Percentiles rank a stretch among this genome's conserved stretches.
phyloP scores from a whole-genome alignment of 2,113 vertebrate species.

The Centrocercus urophasianus region DNA sequence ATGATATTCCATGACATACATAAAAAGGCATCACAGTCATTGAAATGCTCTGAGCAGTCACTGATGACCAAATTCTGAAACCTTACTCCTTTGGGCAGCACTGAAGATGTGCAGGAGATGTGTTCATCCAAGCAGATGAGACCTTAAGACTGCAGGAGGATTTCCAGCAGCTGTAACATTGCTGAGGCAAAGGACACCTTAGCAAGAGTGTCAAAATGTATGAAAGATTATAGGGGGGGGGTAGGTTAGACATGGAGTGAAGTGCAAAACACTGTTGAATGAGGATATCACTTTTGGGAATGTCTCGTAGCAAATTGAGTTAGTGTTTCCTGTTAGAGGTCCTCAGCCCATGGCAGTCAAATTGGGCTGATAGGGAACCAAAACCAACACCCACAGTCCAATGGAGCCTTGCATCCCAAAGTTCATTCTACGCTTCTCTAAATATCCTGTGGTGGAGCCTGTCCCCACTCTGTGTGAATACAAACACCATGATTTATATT shows the following conservation, averaged over 20 bases:
- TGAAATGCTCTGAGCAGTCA: neutral
- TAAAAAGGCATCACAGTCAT: neutral
- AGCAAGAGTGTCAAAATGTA: neutral
- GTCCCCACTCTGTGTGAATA: slow-evolving; percentile 28
- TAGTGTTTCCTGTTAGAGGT: neutral
- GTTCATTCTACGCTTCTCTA: slow-evolving; percentile 1
- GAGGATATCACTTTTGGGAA: neutral
- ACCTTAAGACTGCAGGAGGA: neutral
- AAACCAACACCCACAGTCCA: neutral
- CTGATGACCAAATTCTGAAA: neutral
- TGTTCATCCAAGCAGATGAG: neutral
- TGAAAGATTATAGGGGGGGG: neutral
- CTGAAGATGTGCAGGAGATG: neutral
- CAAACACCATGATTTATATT: slow-evolving; percentile 62
- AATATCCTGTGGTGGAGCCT: slow-evolving; percentile 19
- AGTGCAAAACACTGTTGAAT: neutral
- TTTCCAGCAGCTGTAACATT: neutral
- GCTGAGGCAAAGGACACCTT: neutral
- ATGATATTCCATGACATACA: neutral
- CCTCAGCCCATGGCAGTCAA: neutral
- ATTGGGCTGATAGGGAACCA: neutral
- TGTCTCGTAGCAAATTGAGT: neutral
- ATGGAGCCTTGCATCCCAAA: neutral
- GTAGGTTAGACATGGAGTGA: neutral
- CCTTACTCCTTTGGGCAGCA: neutral